These are phyloP conservation scores for Eupleurogrammus muticus DNA, from an alignment of 2,797 vertebrate genomes.

Conservation along the genomic window DNA sequence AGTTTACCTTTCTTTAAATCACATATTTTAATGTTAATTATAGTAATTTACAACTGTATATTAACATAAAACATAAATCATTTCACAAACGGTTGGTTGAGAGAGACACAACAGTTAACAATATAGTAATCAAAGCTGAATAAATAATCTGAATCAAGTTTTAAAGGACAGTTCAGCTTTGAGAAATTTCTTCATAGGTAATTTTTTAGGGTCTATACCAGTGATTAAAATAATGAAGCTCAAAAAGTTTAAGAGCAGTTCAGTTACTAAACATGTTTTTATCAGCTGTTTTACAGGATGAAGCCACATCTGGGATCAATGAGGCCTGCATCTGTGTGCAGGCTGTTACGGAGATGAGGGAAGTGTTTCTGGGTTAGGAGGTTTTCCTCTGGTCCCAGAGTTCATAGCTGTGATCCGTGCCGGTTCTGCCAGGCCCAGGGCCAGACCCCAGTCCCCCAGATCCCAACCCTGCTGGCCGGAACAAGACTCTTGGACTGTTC, in stretches of 20 bases:
- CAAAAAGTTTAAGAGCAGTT: no score
- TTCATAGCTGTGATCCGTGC: constrained; percentile 63
- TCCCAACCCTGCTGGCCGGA: no score
- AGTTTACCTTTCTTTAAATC: no score
- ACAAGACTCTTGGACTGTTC: constrained; percentile 64
- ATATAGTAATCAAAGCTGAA: not conserved
- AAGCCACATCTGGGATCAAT: constrained; percentile 81
- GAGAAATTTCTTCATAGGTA: not conserved
- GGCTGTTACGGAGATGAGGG: constrained; percentile 57
- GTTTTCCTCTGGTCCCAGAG: constrained; percentile 59
- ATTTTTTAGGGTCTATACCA: not conserved
- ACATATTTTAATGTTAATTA: no score
- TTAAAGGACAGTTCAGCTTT: no score
- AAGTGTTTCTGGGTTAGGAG: constrained; percentile 70
- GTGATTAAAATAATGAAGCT: not conserved
- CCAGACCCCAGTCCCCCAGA: constrained; percentile 70
- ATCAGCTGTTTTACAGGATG: constrained; percentile 53
- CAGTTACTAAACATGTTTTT: no score
- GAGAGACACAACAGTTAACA: no score
- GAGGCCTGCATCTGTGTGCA: constrained; percentile 46
- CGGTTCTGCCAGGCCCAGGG: constrained; percentile 42
- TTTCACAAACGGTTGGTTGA: no score
- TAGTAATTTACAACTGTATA: no score
- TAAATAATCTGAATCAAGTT: not conserved
- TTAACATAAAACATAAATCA: no score